Base-by-base conservation (phyloP, 1,140 invertebrate species). In the Papilio aristodemus region DNA sequence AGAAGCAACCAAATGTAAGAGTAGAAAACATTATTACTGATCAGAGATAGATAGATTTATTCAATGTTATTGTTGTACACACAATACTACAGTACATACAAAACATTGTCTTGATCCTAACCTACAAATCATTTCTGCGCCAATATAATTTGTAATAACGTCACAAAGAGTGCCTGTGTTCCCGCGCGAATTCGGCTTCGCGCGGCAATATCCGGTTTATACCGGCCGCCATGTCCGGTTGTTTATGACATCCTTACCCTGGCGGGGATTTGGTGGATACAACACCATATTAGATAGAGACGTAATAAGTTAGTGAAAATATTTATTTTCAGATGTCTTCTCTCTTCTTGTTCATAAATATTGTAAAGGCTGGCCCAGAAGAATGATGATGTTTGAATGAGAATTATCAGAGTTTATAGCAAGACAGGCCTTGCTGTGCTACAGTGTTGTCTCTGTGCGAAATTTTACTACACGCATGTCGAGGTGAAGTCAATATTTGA, bases 141-240 rank as follows among this genome's bases (percentile, higher is more conserved):
- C 22, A 58, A 27, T 32, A 58, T 58, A 25, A 58, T 58, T 58
- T 32, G 54, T 58, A 58, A 58, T 58, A 58, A 32, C 57, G 57
- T 7, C 11, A 32, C 11, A 58, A 58, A 58, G 57, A 32, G 22
- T 27, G 22, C 19, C 32, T 58, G 57, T 58, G n/a, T 58, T 58
- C 57, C 25, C 57, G 57, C 27, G 57, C 27, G 14, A 58, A 58
- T 58, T 25, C 57, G 25, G 57, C 57, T 32, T 27, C 57, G 22
- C 54, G 22, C 57, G 57, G 27, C 27, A 58, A 58, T 58, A 58
- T 58, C 57, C 57, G 57, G 27, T 36, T 58, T 25, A 58, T 58
- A 58, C 57, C 13, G 27, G 57, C 25, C 27, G 27, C 25, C 25
- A 58, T 58, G 57, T 58, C 57, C 25, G 57, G 57, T 58, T 58